A percentile compares a stretch with the other conserved stretches of the same genome.
Evolutionary conservation across 2,888 invertebrate genomes (phyloP).

Genomic region (Coenonympha glycerion): DNA sequence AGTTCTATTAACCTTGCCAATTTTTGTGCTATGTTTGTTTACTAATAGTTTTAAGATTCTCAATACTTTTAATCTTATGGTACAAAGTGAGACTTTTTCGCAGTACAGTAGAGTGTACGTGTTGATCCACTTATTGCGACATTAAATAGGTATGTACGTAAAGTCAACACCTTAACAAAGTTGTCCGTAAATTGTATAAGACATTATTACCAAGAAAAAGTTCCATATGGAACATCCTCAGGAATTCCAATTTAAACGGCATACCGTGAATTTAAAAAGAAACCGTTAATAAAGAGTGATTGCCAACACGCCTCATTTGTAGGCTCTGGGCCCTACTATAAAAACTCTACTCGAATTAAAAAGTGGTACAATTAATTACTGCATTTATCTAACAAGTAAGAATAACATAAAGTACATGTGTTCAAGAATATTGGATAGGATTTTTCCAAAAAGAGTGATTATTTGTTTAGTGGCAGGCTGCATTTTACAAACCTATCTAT

Average conservation of each 20-base stretch:
- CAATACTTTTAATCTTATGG: too few species aligned
- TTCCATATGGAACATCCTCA: slow-evolving; percentile 10
- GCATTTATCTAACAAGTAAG: too few species aligned
- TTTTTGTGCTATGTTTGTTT: too few species aligned
- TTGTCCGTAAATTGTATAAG: neutral
- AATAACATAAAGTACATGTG: too few species aligned
- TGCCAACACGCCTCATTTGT: slow-evolving; percentile 12
- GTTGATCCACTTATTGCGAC: too few species aligned
- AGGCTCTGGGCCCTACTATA: neutral
- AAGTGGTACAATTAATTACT: too few species aligned
- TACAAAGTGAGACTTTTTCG: neutral
- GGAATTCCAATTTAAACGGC: slow-evolving; percentile 22
- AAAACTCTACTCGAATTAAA: neutral
- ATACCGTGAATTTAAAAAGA: slow-evolving; percentile 15
- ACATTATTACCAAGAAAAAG: slow-evolving; percentile 8
- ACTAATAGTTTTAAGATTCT: too few species aligned
- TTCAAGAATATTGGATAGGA: too few species aligned
- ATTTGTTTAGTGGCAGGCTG: too few species aligned
- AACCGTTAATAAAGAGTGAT: slow-evolving; percentile 14
- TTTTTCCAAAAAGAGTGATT: too few species aligned
- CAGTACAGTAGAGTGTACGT: neutral
- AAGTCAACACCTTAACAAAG: slow-evolving; percentile 1
- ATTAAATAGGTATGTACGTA: neutral
- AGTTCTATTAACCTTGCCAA: too few species aligned
- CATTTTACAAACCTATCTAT: too few species aligned